A percentile compares a stretch with the other conserved stretches of the same genome.
phyloP scores from a whole-genome alignment of 53 echinoderm and acorn worm genomes.

The Astropecten irregularis region DNA sequence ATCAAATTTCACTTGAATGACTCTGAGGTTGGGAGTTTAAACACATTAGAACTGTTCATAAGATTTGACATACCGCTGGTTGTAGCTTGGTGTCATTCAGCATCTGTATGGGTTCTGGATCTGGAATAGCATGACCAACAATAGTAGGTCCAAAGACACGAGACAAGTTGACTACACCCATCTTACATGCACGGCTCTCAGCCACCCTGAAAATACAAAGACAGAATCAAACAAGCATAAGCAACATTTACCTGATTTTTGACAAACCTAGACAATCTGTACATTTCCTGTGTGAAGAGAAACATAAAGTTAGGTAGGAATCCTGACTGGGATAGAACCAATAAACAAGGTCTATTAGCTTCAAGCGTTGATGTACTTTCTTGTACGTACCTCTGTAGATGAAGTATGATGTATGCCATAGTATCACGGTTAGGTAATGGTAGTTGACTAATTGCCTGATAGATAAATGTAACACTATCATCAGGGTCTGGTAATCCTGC shows the following conservation, averaged over 20 bases:
- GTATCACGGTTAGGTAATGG: constrained; percentile 89
- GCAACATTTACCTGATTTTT: not conserved
- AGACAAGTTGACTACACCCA: constrained; percentile 87
- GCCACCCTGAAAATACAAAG: constrained; percentile 64
- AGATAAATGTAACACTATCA: constrained; percentile 80
- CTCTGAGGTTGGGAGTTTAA: too few species aligned
- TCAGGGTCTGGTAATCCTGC: constrained; percentile 76
- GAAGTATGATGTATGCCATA: constrained; percentile 85
- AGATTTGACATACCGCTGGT: constrained; percentile 80
- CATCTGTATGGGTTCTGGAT: constrained; percentile 85
- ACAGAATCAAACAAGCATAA: too few species aligned
- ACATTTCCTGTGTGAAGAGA: too few species aligned
- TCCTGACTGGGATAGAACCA: too few species aligned
- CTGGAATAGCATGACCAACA: constrained; percentile 67
- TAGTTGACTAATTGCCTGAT: constrained; percentile 92
- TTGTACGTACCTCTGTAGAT: constrained; percentile 86
- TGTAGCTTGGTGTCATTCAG: constrained; percentile 89
- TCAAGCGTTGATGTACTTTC: too few species aligned
- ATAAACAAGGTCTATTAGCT: too few species aligned
- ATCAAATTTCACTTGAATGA: not conserved
- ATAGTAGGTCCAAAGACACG: constrained; percentile 98
- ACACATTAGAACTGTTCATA: too few species aligned
- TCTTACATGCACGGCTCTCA: constrained; percentile 71
- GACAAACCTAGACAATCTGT: too few species aligned
- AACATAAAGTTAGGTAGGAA: too few species aligned